phyloP scores from a whole-genome alignment of 2,113 vertebrate genomes.

The Larimichthys polyactis region DNA sequence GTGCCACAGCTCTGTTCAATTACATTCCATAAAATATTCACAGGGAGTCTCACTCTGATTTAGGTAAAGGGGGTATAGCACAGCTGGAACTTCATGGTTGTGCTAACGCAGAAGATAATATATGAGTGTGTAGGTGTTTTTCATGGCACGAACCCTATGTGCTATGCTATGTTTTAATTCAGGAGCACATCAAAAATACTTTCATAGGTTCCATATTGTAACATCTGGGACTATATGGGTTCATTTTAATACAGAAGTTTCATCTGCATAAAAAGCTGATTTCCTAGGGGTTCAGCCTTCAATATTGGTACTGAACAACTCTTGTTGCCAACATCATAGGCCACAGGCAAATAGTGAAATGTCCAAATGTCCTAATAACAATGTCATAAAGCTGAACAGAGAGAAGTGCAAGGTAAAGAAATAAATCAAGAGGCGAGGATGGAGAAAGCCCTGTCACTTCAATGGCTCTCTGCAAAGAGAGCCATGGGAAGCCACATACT shows the following conservation, averaged over 20 bases:
- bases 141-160: constrained; percentile 8
- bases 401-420: background rate
- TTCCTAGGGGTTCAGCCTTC: background rate
- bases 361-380: background rate
- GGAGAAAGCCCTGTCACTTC: background rate
- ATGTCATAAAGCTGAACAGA: background rate
- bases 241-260: background rate
- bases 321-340: background rate
- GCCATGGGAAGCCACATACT: background rate
- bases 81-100: constrained; percentile 49
- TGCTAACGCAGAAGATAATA: constrained; percentile 29
- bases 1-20: constrained; percentile 75
- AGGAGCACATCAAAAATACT: constrained; percentile 8
- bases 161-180: constrained; percentile 35
- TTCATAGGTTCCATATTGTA: background rate
- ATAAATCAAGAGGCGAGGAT: background rate
- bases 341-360: background rate
- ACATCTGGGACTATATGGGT: background rate
- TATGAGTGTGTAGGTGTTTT: constrained; percentile 26
- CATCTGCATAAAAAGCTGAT: background rate
- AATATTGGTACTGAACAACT: background rate
- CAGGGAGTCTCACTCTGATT: constrained; percentile 67
- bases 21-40: constrained; percentile 84
- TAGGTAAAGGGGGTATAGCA: constrained; percentile 58
- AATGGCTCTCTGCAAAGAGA: background rate